Evolutionary conservation across 2,888 invertebrate species (phyloP).

Genomic region (Suillia variegata): DNA sequence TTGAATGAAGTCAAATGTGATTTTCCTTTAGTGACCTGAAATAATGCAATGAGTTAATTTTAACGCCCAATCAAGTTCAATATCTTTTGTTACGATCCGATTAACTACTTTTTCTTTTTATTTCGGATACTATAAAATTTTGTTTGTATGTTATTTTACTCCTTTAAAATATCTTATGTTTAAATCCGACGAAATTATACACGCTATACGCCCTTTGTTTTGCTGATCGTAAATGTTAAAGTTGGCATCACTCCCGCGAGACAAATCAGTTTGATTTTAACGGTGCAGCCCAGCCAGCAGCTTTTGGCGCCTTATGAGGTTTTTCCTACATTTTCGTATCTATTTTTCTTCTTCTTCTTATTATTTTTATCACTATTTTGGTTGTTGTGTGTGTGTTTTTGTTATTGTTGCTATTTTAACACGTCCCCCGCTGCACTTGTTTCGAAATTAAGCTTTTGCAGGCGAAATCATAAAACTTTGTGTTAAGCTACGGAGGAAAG

Average conservation of each 20-base stretch:
- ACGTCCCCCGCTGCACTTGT: conserved; percentile 15
- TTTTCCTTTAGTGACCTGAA: too few relatives aligned
- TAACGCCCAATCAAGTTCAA: too few relatives aligned
- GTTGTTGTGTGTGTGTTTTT: conserved; percentile 22
- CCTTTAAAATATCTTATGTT: too few relatives aligned
- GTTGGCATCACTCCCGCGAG: conserved; percentile 47
- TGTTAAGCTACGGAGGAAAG: not conserved
- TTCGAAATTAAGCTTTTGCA: conserved; percentile 16
- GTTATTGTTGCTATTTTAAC: not conserved
- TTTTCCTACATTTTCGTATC: conserved; percentile 25
- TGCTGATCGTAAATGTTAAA: conserved; percentile 47
- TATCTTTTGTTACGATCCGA: too few relatives aligned
- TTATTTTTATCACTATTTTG: conserved; percentile 27
- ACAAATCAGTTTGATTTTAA: conserved; percentile 53
- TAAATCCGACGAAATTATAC: too few relatives aligned
- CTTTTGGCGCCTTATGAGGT: conserved; percentile 50
- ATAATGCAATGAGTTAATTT: too few relatives aligned
- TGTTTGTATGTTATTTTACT: too few relatives aligned
- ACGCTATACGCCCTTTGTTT: too few relatives aligned
- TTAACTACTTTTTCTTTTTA: too few relatives aligned
- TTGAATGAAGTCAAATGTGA: too few relatives aligned
- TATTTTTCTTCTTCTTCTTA: conserved; percentile 32
- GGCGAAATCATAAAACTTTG: conserved; percentile 15
- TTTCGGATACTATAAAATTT: too few relatives aligned
- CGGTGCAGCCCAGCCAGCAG: conserved; percentile 48